Conservation (phyloP, 1,140 invertebrate species). For the Tribolium castaneum region DNA sequence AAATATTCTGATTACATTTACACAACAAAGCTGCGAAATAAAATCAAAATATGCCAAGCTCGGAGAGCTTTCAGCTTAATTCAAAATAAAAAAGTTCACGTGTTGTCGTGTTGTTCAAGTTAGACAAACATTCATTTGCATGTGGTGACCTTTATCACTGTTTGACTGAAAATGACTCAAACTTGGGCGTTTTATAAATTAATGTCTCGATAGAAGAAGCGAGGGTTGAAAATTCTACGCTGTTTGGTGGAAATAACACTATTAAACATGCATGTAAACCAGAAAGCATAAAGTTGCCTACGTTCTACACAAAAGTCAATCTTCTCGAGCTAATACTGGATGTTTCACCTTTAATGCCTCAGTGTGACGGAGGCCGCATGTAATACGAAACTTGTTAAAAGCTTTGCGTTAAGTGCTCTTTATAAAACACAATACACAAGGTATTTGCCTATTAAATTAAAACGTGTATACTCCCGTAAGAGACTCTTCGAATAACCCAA, state of each 20-base stretch:
- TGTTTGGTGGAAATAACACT: background rate
- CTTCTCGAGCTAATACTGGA: background rate
- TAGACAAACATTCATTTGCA: background rate
- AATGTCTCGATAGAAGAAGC: background rate
- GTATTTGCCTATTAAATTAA: background rate
- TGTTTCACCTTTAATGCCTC: conserved; percentile 4
- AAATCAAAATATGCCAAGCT: background rate
- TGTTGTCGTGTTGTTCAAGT: background rate
- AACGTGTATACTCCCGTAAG: background rate
- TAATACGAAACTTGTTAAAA: background rate
- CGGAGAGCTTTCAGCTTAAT: background rate
- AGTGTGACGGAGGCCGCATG: background rate
- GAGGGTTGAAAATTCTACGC: background rate
- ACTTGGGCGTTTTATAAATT: background rate
- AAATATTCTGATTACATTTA: background rate
- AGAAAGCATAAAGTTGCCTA: background rate
- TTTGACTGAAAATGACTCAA: background rate
- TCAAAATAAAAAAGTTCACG: background rate
- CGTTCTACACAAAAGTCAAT: background rate
- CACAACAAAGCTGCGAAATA: background rate
- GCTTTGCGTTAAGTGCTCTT: background rate
- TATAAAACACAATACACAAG: background rate
- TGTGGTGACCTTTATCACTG: background rate
- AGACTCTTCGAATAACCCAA: background rate
- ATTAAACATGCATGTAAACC: conserved; percentile 1